phyloP scores from a whole-genome alignment of 2,888 invertebrate genomes.

The Atethmia centrago region DNA sequence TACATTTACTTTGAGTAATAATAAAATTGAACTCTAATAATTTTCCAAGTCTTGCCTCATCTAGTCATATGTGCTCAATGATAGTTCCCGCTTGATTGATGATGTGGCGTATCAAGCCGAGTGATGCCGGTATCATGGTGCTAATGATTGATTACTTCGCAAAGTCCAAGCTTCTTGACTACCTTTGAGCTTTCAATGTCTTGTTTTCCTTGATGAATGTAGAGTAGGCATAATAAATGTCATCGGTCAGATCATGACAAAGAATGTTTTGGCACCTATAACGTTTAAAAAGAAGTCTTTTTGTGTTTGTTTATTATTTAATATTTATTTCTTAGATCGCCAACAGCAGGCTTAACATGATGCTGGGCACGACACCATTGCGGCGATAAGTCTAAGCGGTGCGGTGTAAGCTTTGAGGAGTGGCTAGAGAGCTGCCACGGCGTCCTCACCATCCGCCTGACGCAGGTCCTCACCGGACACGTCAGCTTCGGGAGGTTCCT shows the following conservation, averaged over 20 bases:
- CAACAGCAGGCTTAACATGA: no score
- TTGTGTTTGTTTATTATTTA: no score
- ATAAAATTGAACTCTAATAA: background rate
- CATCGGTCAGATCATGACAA: background rate
- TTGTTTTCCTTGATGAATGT: conserved; percentile 50
- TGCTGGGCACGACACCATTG: no score
- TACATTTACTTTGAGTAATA: no score
- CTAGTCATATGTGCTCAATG: conserved; percentile 54
- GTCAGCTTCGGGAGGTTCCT: no score
- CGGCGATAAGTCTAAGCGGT: no score
- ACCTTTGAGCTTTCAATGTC: conserved; percentile 51
- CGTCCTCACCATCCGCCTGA: no score
- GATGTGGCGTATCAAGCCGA: conserved; percentile 81
- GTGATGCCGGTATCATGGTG: conserved; percentile 85
- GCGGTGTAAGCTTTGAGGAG: no score
- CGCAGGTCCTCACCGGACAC: no score
- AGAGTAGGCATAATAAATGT: background rate
- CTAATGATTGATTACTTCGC: conserved; percentile 82
- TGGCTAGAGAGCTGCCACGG: no score
- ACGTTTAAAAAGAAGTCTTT: background rate
- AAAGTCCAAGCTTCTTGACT: conserved; percentile 74
- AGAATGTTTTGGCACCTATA: background rate
- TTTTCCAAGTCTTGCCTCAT: conserved; percentile 33
- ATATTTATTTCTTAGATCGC: no score
- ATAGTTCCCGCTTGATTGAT: conserved; percentile 84